A percentile compares a stretch with the other conserved stretches of the same genome.
Conservation (phyloP, 2,888 invertebrate species). For the Ganaspis brasiliensis region DNA sequence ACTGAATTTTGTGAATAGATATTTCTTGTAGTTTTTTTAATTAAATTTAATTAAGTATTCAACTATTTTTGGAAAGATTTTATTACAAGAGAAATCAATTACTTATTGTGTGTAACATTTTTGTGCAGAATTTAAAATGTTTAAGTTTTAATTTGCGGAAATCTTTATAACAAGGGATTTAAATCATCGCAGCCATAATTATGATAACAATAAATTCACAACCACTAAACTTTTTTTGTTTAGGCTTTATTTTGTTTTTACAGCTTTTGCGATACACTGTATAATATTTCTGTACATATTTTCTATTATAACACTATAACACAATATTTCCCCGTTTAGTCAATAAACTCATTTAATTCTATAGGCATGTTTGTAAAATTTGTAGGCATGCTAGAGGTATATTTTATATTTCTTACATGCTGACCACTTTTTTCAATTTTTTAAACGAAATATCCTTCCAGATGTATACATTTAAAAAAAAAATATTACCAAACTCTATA, state of each 20-base stretch:
- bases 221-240: not conserved
- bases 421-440: not conserved
- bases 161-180: no score
- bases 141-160: no score
- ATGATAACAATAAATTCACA: no score
- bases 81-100: no score
- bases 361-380: constrained; percentile 12
- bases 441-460: not conserved
- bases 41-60: no score
- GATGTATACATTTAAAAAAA: not conserved
- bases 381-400: constrained; percentile 24
- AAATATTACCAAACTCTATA: not conserved
- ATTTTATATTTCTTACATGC: not conserved
- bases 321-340: not conserved
- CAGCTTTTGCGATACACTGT: constrained; percentile 18
- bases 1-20: no score
- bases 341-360: constrained; percentile 11
- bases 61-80: no score
- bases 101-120: no score
- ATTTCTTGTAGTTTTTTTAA: no score
- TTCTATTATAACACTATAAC: constrained; percentile 10
- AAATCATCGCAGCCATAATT: no score
- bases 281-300: constrained; percentile 26
- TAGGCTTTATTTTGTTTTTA: constrained; percentile 28
- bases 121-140: no score